Evolutionary conservation across 1,140 invertebrate species (phyloP).

Genomic region (Popillia japonica): DNA sequence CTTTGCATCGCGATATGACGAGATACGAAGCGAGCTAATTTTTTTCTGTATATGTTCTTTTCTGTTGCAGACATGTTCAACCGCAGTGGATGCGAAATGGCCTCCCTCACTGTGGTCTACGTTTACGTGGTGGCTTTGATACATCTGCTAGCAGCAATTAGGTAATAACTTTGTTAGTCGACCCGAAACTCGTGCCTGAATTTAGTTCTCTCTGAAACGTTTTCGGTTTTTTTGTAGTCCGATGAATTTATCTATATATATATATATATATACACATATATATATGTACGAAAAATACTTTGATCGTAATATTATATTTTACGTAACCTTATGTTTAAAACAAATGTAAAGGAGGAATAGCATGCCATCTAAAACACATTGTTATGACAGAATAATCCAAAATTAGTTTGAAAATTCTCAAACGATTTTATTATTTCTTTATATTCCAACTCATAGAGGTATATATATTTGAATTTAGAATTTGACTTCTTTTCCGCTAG

Average conservation of each 20-base stretch:
- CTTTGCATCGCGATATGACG: conserved; percentile 32
- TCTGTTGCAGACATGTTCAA: conserved; percentile 32
- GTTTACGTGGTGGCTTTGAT: conserved; percentile 18
- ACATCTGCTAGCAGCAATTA: conserved; percentile 29
- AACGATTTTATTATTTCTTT: neutral
- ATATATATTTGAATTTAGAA: too few species aligned
- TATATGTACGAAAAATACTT: conserved; percentile 4
- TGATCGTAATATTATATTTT: conserved; percentile 12
- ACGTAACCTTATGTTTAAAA: neutral
- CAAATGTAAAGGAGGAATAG: neutral
- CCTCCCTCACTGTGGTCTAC: neutral
- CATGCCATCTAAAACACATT: neutral
- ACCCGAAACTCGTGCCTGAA: conserved; percentile 32
- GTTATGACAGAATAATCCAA: neutral
- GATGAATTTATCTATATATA: neutral
- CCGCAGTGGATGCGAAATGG: conserved; percentile 10
- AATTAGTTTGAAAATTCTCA: neutral
- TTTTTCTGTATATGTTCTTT: conserved; percentile 26
- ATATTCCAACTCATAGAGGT: too few species aligned
- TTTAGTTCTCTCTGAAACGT: conserved; percentile 20
- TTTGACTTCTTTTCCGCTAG: neutral
- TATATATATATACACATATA: too few species aligned
- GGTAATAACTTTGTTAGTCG: conserved; percentile 31
- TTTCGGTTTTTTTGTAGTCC: neutral
- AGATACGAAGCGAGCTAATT: conserved; percentile 19